Evolutionary conservation across 2,113 vertebrate genomes (phyloP), one percentile per base, ranked within the genome.

Genomic region (Accipiter cooperii): DNA sequence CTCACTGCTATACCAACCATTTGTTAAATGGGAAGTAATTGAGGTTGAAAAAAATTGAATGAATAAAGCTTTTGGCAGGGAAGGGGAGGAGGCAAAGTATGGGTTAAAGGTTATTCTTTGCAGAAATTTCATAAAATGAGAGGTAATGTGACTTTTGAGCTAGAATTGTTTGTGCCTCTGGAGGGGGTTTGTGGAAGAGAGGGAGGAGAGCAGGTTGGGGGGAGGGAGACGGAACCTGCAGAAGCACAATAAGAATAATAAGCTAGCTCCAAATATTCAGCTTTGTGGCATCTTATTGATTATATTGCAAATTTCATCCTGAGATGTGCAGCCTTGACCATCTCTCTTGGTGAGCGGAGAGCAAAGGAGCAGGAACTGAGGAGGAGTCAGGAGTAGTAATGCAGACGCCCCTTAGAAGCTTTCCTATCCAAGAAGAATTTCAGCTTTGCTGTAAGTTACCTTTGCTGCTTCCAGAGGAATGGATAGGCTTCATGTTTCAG

Each of bases 21-120:
- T 97, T 97, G 95, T 97, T 97, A 97, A 97, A 97, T 97, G 95
- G 92, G 87, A 95, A 98, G 92, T 97, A 98, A 97, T 96, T 98
- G 96, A 96, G 90, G 85, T 76, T 93, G 91, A 89, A 96, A 98
- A 96, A 97, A 91, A 93, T 92, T 96, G 92, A 93, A 93, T 95
- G 94, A 94, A 95, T 95, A 97, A 97, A 97, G 94, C 95, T 96
- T 96, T 95, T 95, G 84, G 94, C 92, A 92, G 92, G 75, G 75
- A 97, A 96, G 87, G 71, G 87, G 79, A 95, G 93, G 87, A 96
- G 88, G 90, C 92, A 96, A 93, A 96, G 93, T 91, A 92, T 8
- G 85, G 96, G 96, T 97, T 94, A 95, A 96, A 97, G 92, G 92
- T 88, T 96, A 96, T 96, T 95, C 65, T 90, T 96, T 87, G 91